Conservation (phyloP, 2,797 vertebrate species). For the Muscicapa striata region DNA sequence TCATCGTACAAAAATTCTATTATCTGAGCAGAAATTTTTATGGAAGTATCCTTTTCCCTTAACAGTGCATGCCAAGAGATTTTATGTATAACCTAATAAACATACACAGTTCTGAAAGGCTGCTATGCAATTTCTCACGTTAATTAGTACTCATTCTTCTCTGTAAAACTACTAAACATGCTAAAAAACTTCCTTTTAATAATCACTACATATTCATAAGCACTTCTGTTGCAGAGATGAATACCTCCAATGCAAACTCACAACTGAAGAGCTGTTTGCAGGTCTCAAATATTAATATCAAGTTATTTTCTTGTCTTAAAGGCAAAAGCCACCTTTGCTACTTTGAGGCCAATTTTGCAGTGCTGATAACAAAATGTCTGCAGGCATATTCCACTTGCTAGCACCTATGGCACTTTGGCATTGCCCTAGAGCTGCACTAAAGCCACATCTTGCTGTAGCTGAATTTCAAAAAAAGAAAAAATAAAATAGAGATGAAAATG, state of each 20-base stretch:
- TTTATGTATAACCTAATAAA: constrained; percentile 22
- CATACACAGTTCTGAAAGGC: neutral
- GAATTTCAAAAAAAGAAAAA: neutral
- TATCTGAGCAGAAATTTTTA: constrained; percentile 12
- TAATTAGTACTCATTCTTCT: neutral
- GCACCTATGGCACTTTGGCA: neutral
- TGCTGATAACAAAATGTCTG: neutral
- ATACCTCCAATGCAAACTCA: neutral
- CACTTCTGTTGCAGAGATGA: neutral
- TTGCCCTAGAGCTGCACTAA: neutral
- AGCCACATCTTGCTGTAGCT: neutral
- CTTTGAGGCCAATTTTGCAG: neutral
- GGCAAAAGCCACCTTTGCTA: neutral
- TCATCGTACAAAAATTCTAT: neutral
- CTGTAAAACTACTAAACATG: neutral
- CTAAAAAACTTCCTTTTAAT: neutral
- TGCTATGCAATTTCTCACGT: neutral
- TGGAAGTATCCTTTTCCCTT: constrained; percentile 1
- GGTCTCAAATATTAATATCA: neutral
- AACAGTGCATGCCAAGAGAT: neutral
- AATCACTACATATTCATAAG: neutral
- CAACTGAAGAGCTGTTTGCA: neutral
- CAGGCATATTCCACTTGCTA: neutral
- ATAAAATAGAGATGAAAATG: neutral
- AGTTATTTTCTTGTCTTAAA: neutral